These are phyloP conservation scores for Melanophora roralis DNA, from an alignment of 2,888 invertebrate genomes.

Conservation along the genomic window DNA sequence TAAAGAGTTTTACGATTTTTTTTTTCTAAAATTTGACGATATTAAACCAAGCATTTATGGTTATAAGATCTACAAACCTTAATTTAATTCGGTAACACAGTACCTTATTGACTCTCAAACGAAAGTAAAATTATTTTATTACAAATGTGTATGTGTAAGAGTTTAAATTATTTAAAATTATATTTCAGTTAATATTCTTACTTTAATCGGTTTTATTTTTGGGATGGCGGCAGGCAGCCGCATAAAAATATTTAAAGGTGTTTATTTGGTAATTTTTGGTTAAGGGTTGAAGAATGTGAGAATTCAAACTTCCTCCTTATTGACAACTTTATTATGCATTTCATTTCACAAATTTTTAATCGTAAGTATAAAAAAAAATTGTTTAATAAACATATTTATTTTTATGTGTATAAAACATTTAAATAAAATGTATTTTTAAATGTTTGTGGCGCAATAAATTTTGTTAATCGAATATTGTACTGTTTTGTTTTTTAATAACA, in stretches of 20 bases:
- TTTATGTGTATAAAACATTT: background rate
- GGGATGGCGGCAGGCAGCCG: background rate
- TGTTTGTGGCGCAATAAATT: background rate
- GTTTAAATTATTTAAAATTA: too few species aligned
- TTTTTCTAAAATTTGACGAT: too few species aligned
- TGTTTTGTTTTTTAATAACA: background rate
- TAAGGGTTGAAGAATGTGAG: conserved; percentile 6
- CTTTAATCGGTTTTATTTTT: background rate
- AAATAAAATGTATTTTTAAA: background rate
- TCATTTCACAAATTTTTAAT: conserved; percentile 10
- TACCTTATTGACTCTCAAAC: too few species aligned
- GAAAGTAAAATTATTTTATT: too few species aligned
- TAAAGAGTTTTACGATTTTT: too few species aligned
- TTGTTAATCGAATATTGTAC: background rate
- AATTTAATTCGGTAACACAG: too few species aligned
- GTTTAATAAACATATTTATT: background rate
- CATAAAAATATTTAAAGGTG: background rate
- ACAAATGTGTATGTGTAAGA: too few species aligned
- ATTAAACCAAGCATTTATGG: too few species aligned
- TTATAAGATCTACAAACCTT: too few species aligned
- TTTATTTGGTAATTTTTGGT: background rate
- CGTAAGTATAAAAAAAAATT: background rate
- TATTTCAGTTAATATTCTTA: too few species aligned
- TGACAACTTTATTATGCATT: conserved; percentile 31
- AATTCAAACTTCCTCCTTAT: conserved; percentile 46